phyloP scores from a whole-genome alignment of 2,888 invertebrate species.

The Rhogogaster chlorosoma region DNA sequence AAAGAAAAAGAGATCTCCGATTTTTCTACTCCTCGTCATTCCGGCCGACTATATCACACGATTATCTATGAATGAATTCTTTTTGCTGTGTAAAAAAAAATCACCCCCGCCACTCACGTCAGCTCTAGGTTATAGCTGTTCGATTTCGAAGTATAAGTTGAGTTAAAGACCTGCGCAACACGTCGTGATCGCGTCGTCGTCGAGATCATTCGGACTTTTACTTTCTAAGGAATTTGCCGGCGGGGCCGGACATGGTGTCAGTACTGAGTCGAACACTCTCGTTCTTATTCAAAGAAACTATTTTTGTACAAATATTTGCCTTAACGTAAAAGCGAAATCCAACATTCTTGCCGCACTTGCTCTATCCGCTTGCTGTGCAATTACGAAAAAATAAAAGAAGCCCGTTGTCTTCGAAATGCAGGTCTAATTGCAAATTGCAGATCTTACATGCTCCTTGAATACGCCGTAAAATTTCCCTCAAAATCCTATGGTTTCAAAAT shows the following conservation, averaged over 20 bases:
- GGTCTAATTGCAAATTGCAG: neutral
- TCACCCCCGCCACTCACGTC: neutral
- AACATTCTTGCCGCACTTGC: neutral
- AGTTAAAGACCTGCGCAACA: conserved; percentile 23
- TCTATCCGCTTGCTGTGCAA: neutral
- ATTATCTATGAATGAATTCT: neutral
- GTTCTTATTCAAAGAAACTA: conserved; percentile 3
- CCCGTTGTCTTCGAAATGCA: neutral
- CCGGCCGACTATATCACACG: neutral
- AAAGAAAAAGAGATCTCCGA: neutral
- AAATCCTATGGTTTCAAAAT: neutral
- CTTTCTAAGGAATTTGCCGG: conserved; percentile 72
- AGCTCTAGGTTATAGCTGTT: neutral
- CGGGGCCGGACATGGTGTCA: conserved; percentile 51
- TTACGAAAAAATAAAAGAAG: neutral
- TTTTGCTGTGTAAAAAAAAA: neutral
- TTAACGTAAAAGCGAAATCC: neutral
- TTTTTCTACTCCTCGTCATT: neutral
- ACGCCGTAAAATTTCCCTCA: neutral
- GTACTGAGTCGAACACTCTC: conserved; percentile 9
- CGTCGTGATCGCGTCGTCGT: conserved; percentile 53
- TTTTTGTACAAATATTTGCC: neutral
- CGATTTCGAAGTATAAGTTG: conserved; percentile 16
- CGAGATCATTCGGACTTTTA: conserved; percentile 69
- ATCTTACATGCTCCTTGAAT: neutral